These are phyloP conservation scores for Axis porcinus DNA, from an alignment of 2,113 vertebrate species.

Conservation along the genomic window DNA sequence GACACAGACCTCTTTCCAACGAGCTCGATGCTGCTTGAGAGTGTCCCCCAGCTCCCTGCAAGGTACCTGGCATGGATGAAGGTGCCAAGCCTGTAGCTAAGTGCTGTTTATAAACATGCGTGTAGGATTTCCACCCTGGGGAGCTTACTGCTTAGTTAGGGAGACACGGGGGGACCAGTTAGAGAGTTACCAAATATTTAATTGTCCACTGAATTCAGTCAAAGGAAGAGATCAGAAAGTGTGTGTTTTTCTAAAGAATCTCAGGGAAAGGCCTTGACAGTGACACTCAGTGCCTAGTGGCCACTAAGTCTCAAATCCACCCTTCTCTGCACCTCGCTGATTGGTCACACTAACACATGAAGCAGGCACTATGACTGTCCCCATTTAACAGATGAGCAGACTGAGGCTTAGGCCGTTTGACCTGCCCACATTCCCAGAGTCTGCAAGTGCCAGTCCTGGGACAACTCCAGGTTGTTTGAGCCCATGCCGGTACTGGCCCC, in stretches of 20 bases:
- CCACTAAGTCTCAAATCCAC: neutral
- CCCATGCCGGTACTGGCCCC: neutral
- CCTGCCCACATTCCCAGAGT: neutral
- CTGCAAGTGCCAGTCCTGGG: neutral
- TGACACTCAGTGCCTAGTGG: too few relatives aligned
- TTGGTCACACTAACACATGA: fast-evolving
- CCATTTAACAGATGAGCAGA: neutral
- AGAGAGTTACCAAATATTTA: neutral
- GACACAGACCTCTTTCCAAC: neutral
- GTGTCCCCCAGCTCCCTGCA: neutral
- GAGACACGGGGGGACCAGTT: neutral
- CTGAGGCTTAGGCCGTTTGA: neutral
- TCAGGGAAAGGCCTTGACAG: neutral
- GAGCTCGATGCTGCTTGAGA: neutral
- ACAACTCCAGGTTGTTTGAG: neutral
- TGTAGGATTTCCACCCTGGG: neutral
- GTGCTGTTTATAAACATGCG: neutral
- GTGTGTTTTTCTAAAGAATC: neutral
- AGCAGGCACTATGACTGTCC: neutral
- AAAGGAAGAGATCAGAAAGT: neutral
- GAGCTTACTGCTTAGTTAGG: neutral
- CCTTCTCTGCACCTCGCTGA: neutral
- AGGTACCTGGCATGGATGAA: neutral
- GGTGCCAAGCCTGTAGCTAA: neutral
- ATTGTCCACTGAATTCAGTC: neutral